Base-by-base conservation (phyloP, 2,113 vertebrate species). In the Cephalopterus ornatus region DNA sequence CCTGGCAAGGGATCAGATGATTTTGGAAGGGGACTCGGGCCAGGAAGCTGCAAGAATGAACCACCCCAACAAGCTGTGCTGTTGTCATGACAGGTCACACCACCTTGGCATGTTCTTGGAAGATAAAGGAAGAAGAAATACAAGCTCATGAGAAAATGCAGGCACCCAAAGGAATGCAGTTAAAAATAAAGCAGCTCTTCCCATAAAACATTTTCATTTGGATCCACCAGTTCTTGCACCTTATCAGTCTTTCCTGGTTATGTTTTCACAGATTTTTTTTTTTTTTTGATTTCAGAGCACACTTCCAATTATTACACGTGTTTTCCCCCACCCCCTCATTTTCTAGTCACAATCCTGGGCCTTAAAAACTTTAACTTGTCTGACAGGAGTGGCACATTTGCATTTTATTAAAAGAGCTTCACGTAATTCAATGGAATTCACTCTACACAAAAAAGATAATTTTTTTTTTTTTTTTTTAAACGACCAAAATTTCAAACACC, bases 1-100 rank as follows among this genome's bases (percentile, higher is more conserved):
- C 55, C 84, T 97, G 92, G 93, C 94, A 95, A 71, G 79, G 91
- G 87, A 97, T 94, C 91, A 97, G 95, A 85, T 79, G 93, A 11
- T 49, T 94, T 0, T 58, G 81, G 23, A 24, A 46, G 74, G 46
- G 78, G 88, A 81, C 41, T 50, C 0, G 1, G 52, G 95, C 85
- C 93, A 92, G 0, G 81, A 30, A 88, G 93, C 84, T 70, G 50
- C 49, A 15, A 76, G 61, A 39, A 83, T 41, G 46, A 82, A 86
- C 76, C 72, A 75, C 56, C 68, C 42, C 5, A 65, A 21, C 18
- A 0, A 78, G 95, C 37, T 58, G 88, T 11, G 88, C 93, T 71
- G 75, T 21, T 87, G 17, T 4, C 72, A 21, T 21, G 61, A 35
- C 56, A 68, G 88, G 14, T 84, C 93, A 86, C 65, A 44, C 47